Conservation (phyloP, 2,797 vertebrate species). For the Clarias fuscus region DNA sequence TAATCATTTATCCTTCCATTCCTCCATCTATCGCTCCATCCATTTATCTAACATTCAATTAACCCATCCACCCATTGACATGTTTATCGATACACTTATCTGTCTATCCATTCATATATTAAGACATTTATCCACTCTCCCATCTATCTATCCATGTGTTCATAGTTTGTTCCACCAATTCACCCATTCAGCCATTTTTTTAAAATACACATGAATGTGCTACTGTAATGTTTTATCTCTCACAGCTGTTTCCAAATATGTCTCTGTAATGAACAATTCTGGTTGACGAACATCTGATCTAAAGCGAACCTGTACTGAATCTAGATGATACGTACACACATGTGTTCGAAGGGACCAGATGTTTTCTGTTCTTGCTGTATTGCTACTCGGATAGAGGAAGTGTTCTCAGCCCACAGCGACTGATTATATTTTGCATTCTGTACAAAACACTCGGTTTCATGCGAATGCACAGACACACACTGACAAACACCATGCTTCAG, state of each 20-base stretch:
- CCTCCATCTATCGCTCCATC: neutral
- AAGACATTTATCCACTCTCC: neutral
- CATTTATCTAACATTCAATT: neutral
- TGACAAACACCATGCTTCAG: neutral
- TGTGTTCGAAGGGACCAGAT: conserved; percentile 29
- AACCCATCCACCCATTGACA: no score
- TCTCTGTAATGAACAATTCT: neutral
- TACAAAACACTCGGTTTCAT: neutral
- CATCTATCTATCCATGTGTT: neutral
- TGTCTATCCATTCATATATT: neutral
- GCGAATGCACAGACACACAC: neutral
- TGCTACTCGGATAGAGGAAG: conserved; percentile 66
- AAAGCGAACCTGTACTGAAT: neutral
- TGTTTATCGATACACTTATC: neutral
- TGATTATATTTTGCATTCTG: conserved; percentile 58
- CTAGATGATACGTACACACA: conserved; percentile 22
- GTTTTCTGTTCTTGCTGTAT: conserved; percentile 53
- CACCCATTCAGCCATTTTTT: neutral
- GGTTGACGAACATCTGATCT: conserved; percentile 12
- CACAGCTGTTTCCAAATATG: neutral
- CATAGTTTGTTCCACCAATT: neutral
- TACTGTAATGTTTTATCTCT: neutral
- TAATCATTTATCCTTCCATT: no score
- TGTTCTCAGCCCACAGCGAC: conserved; percentile 34
- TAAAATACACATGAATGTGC: neutral